A percentile compares a stretch with the other conserved stretches of the same genome.
Conservation (phyloP, 2,888 invertebrate genomes). For the Augiades crinisus region DNA sequence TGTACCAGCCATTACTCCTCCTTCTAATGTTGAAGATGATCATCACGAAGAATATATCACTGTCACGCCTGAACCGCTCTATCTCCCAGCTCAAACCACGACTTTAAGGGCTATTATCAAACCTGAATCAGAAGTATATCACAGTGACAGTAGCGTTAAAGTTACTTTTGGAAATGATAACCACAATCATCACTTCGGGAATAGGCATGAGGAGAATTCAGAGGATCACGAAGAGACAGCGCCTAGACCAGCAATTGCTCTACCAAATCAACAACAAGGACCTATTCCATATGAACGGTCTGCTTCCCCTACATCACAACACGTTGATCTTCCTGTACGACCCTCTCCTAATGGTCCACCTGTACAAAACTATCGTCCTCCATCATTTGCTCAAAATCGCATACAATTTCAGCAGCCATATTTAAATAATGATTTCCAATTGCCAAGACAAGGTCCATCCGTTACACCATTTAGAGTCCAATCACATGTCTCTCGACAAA, state of each 20-base stretch:
- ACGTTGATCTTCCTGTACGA: conserved; percentile 41
- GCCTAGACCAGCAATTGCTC: conserved; percentile 83
- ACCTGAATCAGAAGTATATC: conserved; percentile 92
- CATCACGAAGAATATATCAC: conserved; percentile 80
- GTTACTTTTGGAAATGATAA: conserved; percentile 90
- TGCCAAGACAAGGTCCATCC: conserved; percentile 69
- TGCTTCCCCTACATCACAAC: conserved; percentile 51
- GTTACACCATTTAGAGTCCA: conserved; percentile 63
- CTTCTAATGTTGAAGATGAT: conserved; percentile 84
- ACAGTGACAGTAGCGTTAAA: conserved; percentile 89
- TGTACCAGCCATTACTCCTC: conserved; percentile 88
- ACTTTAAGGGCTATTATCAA: conserved; percentile 92
- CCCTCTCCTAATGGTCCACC: conserved; percentile 39
- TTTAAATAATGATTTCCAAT: conserved; percentile 63
- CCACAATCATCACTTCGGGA: conserved; percentile 67
- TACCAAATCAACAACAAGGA: conserved; percentile 60
- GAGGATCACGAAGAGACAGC: conserved; percentile 83
- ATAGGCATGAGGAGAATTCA: conserved; percentile 55
- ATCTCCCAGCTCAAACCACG: conserved; percentile 85
- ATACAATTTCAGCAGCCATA: conserved; percentile 73
- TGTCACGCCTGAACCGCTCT: conserved; percentile 74
- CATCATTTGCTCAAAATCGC: conserved; percentile 65
- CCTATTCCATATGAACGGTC: conserved; percentile 55
- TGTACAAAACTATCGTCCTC: conserved; percentile 51
- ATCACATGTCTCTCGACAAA: conserved; percentile 50